Base-by-base conservation (phyloP, 2,888 invertebrate genomes). In the Tipula confusa region DNA sequence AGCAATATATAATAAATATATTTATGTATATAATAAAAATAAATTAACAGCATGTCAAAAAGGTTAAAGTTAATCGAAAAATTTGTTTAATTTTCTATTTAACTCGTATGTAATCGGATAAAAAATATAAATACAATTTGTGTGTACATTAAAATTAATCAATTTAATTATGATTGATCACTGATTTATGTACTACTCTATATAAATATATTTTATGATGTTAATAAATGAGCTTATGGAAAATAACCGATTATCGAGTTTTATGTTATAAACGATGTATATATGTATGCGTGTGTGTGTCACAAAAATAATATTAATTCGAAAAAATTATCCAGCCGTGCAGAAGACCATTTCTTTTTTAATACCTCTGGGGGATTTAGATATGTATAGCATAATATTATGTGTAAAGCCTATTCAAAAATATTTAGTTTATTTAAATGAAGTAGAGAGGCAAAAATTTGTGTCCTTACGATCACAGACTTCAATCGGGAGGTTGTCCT, bases 41-140 rank as follows among this genome's bases (percentile, higher is more conserved):
- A 64, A 64, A 64, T 64, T 64, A 64, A 64, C 64, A 64, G 64
- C 64, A 64, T 64, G 64, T 64, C 64, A 64, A 64, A 43, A 64
- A 64, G 64, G 64, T 64, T 64, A 64, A 24, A 64, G 64, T 24
- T 64, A 64, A 64, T 24, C 64, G 64, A 64, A 64, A 64, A 64
- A 64, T 64, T 64, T 7, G 24, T 64, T 64, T 24, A 64, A 64
- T 64, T 64, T 24, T 64, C 64, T 64, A 64, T 64, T 64, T 64
- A n/a, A 43, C 43, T 43, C 43, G 43, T 15, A 15, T 5, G 15
- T 33, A 33, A 33, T 33, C 3, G 33, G 33, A 33, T 33, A 33
- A 6, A 33, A 33, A 33, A 33, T 7, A 0, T 7, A 33, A 33
- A 33, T 33, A 9, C 33, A 36, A 5, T 36, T 31, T 31, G 7